A percentile compares a stretch with the other conserved stretches of the same genome.
These are phyloP conservation scores for Campoplex nolae DNA, from an alignment of 2,888 invertebrate genomes.

Conservation along the genomic window DNA sequence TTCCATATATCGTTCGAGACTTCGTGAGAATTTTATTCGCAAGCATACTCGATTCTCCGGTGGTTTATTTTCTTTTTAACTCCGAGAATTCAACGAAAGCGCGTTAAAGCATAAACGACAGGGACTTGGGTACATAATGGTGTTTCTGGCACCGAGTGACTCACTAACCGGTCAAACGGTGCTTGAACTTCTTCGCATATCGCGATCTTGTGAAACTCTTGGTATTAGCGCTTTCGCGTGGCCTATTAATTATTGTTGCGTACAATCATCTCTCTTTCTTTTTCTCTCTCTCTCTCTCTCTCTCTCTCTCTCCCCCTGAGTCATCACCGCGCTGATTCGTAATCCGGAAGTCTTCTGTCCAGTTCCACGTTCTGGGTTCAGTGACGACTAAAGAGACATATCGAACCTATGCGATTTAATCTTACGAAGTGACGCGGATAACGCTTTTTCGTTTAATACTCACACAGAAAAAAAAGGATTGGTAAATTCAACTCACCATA, in stretches of 20 bases:
- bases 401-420: background rate
- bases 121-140: constrained; percentile 64
- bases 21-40: constrained; percentile 61
- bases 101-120: constrained; percentile 37
- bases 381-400: background rate
- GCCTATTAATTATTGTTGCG: constrained; percentile 58
- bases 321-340: constrained; percentile 45
- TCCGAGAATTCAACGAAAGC: constrained; percentile 31
- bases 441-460: background rate
- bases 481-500: too few species aligned
- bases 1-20: constrained; percentile 30
- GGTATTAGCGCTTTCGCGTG: constrained; percentile 35
- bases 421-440: background rate
- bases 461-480: too few species aligned
- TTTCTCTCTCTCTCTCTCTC: constrained; percentile 18
- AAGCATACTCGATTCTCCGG: constrained; percentile 30
- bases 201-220: constrained; percentile 50
- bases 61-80: constrained; percentile 51
- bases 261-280: constrained; percentile 23
- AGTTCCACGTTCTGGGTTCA: background rate
- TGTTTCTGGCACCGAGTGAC: constrained; percentile 71
- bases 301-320: constrained; percentile 40
- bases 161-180: constrained; percentile 80
- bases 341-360: constrained; percentile 35
- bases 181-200: constrained; percentile 75